Evolutionary conservation across 2,797 vertebrate species (phyloP).

Genomic region (Epinephelus malabaricus): DNA sequence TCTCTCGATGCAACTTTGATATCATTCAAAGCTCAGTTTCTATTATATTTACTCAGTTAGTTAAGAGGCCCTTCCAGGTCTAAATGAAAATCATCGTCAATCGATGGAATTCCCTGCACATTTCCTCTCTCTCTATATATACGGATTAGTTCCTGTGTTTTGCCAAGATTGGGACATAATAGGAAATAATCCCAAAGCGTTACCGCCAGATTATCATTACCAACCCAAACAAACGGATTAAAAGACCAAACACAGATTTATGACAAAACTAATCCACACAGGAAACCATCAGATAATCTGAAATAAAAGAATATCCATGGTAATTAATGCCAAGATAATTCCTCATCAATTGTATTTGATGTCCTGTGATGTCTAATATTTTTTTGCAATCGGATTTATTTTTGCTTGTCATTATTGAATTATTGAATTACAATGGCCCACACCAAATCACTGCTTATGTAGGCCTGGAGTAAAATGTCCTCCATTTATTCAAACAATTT

Average conservation of each 20-base stretch:
- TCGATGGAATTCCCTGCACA: slow-evolving; percentile 34
- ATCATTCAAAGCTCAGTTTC: slow-evolving; percentile 26
- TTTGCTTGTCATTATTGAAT: neutral
- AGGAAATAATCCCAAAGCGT: slow-evolving; percentile 60
- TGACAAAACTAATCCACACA: neutral
- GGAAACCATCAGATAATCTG: neutral
- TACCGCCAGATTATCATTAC: slow-evolving; percentile 28
- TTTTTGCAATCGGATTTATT: neutral
- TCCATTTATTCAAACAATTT: neutral
- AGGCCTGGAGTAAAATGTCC: neutral
- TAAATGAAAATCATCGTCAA: slow-evolving; percentile 1
- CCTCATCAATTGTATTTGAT: neutral
- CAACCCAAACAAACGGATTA: slow-evolving; percentile 48
- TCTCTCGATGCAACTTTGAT: neutral
- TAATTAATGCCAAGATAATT: neutral
- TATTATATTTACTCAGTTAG: neutral
- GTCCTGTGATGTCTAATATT: neutral
- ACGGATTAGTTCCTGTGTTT: slow-evolving; percentile 71
- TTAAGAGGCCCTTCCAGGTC: slow-evolving; percentile 2
- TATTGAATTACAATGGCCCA: no score
- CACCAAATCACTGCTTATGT: neutral
- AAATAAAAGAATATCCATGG: neutral
- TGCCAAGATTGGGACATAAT: slow-evolving; percentile 22
- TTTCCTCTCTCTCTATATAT: slow-evolving; percentile 17
- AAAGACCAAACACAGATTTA: slow-evolving; percentile 1